phyloP scores from a whole-genome alignment of 2,888 invertebrate species.

The Morinoia aosen region DNA sequence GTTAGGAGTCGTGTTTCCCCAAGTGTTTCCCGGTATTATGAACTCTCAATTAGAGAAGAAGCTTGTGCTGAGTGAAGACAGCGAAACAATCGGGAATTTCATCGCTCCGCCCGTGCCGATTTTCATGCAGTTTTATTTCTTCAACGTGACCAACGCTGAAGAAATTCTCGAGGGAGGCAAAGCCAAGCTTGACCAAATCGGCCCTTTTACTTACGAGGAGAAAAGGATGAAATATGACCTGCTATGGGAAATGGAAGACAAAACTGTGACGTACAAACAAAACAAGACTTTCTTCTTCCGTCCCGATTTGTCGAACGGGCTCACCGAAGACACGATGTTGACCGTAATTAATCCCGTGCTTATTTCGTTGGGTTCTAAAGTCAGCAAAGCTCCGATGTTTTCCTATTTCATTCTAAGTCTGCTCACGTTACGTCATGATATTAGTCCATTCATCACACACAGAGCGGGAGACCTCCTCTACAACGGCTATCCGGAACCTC shows the following conservation, averaged over 20 bases:
- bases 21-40: slow-evolving; percentile 47
- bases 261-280: slow-evolving; percentile 61
- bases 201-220: slow-evolving; percentile 81
- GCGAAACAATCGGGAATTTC: slow-evolving; percentile 59
- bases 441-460: slow-evolving; percentile 74
- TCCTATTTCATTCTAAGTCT: neutral
- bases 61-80: slow-evolving; percentile 54
- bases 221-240: slow-evolving; percentile 79
- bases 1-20: slow-evolving; percentile 41
- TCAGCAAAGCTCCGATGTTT: neutral
- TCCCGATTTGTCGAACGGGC: slow-evolving; percentile 57
- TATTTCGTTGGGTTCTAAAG: neutral
- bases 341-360: slow-evolving; percentile 65
- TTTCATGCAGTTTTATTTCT: slow-evolving; percentile 71
- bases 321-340: slow-evolving; percentile 52
- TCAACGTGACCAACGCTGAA: slow-evolving; percentile 85
- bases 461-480: slow-evolving; percentile 82
- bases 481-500: slow-evolving; percentile 83
- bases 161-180: slow-evolving; percentile 77
- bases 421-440: neutral
- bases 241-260: slow-evolving; percentile 73
- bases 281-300: slow-evolving; percentile 64
- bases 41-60: slow-evolving; percentile 20
- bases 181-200: slow-evolving; percentile 83
- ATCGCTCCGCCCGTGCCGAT: slow-evolving; percentile 63